Base-by-base conservation (phyloP, 53 echinoderm and acorn worm species). In the Glandiceps talaboti region DNA sequence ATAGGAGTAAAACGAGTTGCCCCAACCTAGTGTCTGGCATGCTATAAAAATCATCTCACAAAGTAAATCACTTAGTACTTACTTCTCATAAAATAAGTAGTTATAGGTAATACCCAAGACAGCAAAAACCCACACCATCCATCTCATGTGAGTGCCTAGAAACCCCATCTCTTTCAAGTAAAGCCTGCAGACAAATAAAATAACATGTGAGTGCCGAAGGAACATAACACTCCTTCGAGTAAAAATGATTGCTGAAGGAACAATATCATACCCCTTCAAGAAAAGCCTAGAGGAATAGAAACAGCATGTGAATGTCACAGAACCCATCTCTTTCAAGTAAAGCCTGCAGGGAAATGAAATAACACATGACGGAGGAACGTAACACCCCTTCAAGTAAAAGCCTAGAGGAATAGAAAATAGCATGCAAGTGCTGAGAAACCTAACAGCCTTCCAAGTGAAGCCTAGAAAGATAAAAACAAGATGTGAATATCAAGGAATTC, bases 1-100 rank as follows among this genome's bases (percentile, higher is more conserved):
- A n/a, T n/a, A n/a, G n/a, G n/a, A n/a, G n/a, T n/a, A n/a, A n/a
- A n/a, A n/a, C n/a, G n/a, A n/a, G n/a, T n/a, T n/a, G n/a, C n/a
- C n/a, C n/a, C n/a, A n/a, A n/a, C n/a, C n/a, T n/a, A n/a, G n/a
- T n/a, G n/a, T n/a, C n/a, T n/a, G n/a, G n/a, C n/a, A n/a, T n/a
- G n/a, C n/a, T n/a, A n/a, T n/a, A n/a, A n/a, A n/a, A n/a, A n/a
- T n/a, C n/a, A n/a, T n/a, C n/a, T n/a, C n/a, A n/a, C n/a, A n/a
- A n/a, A n/a, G n/a, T n/a, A n/a, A n/a, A n/a, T n/a, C n/a, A n/a
- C n/a, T n/a, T n/a, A n/a, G n/a, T 0, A 91, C 94, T 88, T 81
- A 95, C 96, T 85, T 95, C 83, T 92, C 96, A 90, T 94, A 95
- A 75, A 90, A 95, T 78, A 86, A 88, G 76, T 95, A 95, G 14